Base-by-base conservation (phyloP, 2,113 vertebrate species). In the Poicephalus gulielmi region DNA sequence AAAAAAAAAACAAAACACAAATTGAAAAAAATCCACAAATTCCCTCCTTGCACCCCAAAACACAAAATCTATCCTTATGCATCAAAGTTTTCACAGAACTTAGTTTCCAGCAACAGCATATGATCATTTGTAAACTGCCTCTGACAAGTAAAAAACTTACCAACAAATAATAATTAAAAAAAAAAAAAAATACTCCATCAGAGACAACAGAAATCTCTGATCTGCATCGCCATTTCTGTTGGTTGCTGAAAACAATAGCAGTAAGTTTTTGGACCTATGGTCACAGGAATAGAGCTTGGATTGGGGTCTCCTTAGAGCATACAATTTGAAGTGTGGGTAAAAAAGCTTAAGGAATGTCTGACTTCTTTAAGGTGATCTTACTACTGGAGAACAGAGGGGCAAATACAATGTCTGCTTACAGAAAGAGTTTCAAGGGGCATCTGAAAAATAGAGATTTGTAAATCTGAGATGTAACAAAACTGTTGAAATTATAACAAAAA, bases 251-350 rank as follows among this genome's bases (percentile, higher is more conserved):
- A 62, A 11, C 22, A 47, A 11, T 2, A 57, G 7, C 14, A 43
- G 17, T 33, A 19, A 8, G 17, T 50, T 46, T 73, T 50, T 50
- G 7, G 37, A 69, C 20, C 7, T 35, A 14, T 19, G 33, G 19
- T 35, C 60, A 57, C 11, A 50, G 10, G 8, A 70, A 44, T 78
- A 91, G 14, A 70, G 28, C 11, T 66, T 74, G 49, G 3, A 0
- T 30, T 75, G 12, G 31, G 25, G 8, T 23, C 22, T 50, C 17
- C 15, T 71, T 57, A 84, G 35, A 37, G 27, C 31, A 50, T 13
- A 8, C 1, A 4, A 30, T 22, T 60, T 0, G 2, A 78, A 52
- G 3, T 22, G 12, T 0, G 2, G 7, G 5, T 78, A 37, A 28
- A 88, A 82, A 91, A 77, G 14, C 22, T 83, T 74, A 70, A 64